Conservation (phyloP, 2,113 vertebrate genomes). For the Strix uralensis region DNA sequence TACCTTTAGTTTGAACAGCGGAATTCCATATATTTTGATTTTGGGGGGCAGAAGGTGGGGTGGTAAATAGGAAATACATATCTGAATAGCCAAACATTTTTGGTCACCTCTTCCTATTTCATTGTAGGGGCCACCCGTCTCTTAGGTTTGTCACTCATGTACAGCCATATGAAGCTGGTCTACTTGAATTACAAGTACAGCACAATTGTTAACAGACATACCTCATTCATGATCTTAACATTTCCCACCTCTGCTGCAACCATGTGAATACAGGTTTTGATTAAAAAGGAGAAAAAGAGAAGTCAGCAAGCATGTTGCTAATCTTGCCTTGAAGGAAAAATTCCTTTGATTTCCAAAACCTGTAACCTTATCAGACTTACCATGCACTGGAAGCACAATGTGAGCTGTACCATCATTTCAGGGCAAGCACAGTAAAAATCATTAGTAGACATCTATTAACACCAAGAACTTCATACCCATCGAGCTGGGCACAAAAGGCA, state of each 20-base stretch:
- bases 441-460: background rate
- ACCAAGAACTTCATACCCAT: background rate
- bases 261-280: background rate
- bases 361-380: background rate
- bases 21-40: background rate
- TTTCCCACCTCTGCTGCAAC: background rate
- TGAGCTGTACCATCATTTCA: background rate
- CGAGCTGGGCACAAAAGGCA: background rate
- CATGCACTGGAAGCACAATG: background rate
- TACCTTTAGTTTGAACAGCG: background rate
- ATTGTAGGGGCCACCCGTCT: background rate
- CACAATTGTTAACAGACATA: background rate
- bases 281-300: background rate
- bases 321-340: background rate
- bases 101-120: background rate
- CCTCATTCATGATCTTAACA: background rate
- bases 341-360: background rate
- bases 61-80: background rate
- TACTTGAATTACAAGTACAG: background rate
- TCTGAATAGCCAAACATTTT: background rate
- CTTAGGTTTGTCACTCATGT: background rate
- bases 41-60: fast-evolving
- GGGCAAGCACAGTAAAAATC: background rate
- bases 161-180: background rate
- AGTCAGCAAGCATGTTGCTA: background rate